phyloP scores from a whole-genome alignment of 2,113 vertebrate species.

The Lota lota region DNA sequence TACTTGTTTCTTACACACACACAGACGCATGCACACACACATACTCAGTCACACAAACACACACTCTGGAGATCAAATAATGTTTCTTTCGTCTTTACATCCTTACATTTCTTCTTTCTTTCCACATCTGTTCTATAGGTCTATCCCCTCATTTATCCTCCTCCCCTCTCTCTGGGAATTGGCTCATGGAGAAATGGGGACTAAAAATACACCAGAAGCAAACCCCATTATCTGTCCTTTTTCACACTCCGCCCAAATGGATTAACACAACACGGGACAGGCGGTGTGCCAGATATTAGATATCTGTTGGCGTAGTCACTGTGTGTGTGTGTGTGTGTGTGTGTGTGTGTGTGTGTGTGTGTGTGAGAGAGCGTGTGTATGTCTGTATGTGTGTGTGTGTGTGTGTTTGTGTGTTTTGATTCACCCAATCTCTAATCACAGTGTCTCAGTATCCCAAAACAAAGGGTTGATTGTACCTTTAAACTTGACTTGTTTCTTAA shows the following conservation, averaged over 20 bases:
- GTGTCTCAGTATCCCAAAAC: too few species aligned
- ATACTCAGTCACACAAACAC: too few species aligned
- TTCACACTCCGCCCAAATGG: slow-evolving; percentile 46
- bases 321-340: slow-evolving; percentile 13
- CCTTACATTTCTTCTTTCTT: too few species aligned
- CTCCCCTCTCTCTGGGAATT: slow-evolving; percentile 34
- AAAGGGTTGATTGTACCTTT: too few species aligned
- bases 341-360: slow-evolving; percentile 9
- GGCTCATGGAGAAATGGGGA: slow-evolving; percentile 35
- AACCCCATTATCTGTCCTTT: slow-evolving; percentile 55
- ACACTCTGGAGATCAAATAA: too few species aligned
- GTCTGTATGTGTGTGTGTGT: slow-evolving; percentile 7
- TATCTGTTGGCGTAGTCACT: slow-evolving; percentile 1
- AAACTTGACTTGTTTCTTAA: too few species aligned
- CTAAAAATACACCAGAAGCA: slow-evolving; percentile 53
- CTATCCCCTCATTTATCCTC: background rate
- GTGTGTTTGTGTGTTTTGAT: slow-evolving; percentile 4
- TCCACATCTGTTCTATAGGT: too few species aligned
- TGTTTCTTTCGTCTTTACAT: background rate
- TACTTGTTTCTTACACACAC: too few species aligned
- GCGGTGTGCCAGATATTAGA: slow-evolving; percentile 32
- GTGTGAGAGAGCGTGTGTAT: background rate
- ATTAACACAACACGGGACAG: slow-evolving; percentile 25
- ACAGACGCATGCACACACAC: too few species aligned
- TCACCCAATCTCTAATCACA: too few species aligned